These are phyloP conservation scores for Diprion similis DNA, from an alignment of 1,140 invertebrate genomes.

Conservation along the genomic window DNA sequence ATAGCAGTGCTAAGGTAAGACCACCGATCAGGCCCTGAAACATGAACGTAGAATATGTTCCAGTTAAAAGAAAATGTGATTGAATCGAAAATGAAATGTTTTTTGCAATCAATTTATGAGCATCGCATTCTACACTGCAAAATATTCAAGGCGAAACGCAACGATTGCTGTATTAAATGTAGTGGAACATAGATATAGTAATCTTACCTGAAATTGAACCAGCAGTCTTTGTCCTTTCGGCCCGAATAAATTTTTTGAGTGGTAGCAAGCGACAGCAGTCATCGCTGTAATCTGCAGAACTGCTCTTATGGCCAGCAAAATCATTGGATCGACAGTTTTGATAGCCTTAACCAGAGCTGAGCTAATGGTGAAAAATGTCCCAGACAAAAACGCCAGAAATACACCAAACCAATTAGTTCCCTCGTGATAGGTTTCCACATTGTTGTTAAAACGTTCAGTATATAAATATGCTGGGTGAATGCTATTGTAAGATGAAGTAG, in stretches of 20 bases:
- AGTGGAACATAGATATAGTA: background rate
- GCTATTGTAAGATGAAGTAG: slow-evolving; percentile 52
- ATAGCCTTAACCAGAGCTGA: slow-evolving; percentile 61
- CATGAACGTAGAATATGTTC: background rate
- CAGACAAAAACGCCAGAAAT: slow-evolving; percentile 60
- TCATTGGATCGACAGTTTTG: slow-evolving; percentile 60
- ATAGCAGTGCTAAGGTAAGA: slow-evolving; percentile 60
- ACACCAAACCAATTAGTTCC: slow-evolving; percentile 59
- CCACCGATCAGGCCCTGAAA: slow-evolving; percentile 62
- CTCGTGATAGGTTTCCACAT: slow-evolving; percentile 50
- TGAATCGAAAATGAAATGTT: background rate
- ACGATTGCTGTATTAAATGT: background rate
- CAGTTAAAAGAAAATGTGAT: background rate
- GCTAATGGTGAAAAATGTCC: slow-evolving; percentile 62
- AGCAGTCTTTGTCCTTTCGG: slow-evolving; percentile 56
- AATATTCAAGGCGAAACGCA: background rate
- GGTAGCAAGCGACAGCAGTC: slow-evolving; percentile 44
- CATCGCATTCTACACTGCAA: too few species aligned
- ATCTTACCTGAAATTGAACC: slow-evolving; percentile 57
- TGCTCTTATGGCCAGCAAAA: slow-evolving; percentile 56
- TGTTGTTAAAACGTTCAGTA: slow-evolving; percentile 53
- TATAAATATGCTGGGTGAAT: slow-evolving; percentile 53
- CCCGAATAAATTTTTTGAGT: slow-evolving; percentile 52
- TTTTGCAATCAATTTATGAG: background rate
- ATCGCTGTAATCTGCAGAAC: slow-evolving; percentile 58